Percentiles rank a stretch among this genome's conserved stretches.
These are phyloP conservation scores for Pseudochromis fuscus DNA, from an alignment of 2,797 vertebrate genomes.

Conservation along the genomic window DNA sequence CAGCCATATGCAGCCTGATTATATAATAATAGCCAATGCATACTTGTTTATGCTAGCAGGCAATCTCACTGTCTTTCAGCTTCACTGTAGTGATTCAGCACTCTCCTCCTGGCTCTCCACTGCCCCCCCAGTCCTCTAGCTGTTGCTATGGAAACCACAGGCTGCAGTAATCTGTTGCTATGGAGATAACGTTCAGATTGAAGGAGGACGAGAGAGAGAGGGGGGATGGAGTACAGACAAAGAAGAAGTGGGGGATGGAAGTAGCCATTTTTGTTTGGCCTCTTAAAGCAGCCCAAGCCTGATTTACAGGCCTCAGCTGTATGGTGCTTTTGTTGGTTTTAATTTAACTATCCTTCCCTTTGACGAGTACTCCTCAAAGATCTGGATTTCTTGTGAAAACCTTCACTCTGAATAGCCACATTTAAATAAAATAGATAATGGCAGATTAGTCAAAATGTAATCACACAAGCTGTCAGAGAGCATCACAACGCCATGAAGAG, in stretches of 20 bases:
- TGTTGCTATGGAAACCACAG: slow-evolving; percentile 85
- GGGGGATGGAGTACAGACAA: slow-evolving; percentile 72
- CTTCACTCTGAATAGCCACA: background rate
- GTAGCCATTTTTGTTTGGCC: slow-evolving; percentile 65
- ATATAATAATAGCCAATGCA: slow-evolving; percentile 42
- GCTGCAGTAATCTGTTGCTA: slow-evolving; percentile 88
- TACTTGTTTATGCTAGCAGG: slow-evolving; percentile 69
- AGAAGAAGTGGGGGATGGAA: slow-evolving; percentile 69
- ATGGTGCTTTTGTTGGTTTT: background rate
- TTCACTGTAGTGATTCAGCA: slow-evolving; percentile 84
- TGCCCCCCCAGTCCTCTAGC: slow-evolving; percentile 59
- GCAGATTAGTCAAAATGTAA: background rate
- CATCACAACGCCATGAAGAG: background rate
- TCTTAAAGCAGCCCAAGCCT: slow-evolving; percentile 25
- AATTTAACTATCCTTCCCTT: slow-evolving; percentile 3
- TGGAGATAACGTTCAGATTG: slow-evolving; percentile 83
- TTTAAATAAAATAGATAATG: too few relatives aligned
- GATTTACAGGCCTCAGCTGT: background rate
- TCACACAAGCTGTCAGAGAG: background rate
- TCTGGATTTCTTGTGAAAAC: background rate
- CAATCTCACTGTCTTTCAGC: slow-evolving; percentile 64
- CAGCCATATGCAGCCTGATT: slow-evolving; percentile 35
- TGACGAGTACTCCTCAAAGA: background rate
- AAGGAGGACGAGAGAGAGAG: slow-evolving; percentile 76
- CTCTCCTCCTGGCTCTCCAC: slow-evolving; percentile 67